A percentile compares a stretch with the other conserved stretches of the same genome.
phyloP scores from a whole-genome alignment of 2,888 invertebrate genomes.

The Rhopalosiphum nymphaeae region DNA sequence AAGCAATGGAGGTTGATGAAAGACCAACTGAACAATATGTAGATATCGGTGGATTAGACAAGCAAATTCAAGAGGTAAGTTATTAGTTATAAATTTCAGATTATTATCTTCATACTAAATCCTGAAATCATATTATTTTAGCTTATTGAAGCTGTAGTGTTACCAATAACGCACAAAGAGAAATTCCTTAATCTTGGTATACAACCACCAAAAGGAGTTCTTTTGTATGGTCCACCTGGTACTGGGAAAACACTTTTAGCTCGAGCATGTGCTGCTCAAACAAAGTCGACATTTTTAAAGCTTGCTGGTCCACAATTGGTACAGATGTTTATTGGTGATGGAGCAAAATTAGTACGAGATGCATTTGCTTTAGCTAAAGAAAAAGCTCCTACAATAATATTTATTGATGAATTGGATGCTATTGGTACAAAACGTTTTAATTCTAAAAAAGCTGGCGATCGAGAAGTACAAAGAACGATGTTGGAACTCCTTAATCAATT shows the following conservation, averaged over 20 bases:
- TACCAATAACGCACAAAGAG: conserved; percentile 99
- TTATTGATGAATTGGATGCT: conserved; percentile 99
- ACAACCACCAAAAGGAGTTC: conserved; percentile 97
- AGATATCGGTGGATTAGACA: conserved; percentile 98
- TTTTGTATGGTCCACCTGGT: conserved; percentile 93
- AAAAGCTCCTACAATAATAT: conserved; percentile 98
- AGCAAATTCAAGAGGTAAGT: conserved; percentile 86
- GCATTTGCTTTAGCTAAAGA: conserved; percentile 99
- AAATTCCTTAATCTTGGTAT: conserved; percentile 97
- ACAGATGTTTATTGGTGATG: conserved; percentile 99
- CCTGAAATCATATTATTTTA: conserved; percentile 52
- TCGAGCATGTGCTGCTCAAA: conserved; percentile 98
- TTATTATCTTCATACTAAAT: not conserved
- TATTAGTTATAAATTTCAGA: not conserved
- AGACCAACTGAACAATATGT: conserved; percentile 99
- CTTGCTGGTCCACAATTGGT: conserved; percentile 98
- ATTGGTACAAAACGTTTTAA: conserved; percentile 95
- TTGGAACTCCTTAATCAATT: conserved; percentile 97
- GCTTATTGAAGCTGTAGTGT: conserved; percentile 97
- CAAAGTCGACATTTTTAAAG: conserved; percentile 98
- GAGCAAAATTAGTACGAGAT: conserved; percentile 96
- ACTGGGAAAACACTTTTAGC: conserved; percentile 92
- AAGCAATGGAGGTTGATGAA: conserved; percentile 99
- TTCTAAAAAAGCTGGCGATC: conserved; percentile 98
- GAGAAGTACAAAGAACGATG: conserved; percentile 99